phyloP scores from a whole-genome alignment of 2,888 invertebrate species.

The Parascotia fuliginaria region DNA sequence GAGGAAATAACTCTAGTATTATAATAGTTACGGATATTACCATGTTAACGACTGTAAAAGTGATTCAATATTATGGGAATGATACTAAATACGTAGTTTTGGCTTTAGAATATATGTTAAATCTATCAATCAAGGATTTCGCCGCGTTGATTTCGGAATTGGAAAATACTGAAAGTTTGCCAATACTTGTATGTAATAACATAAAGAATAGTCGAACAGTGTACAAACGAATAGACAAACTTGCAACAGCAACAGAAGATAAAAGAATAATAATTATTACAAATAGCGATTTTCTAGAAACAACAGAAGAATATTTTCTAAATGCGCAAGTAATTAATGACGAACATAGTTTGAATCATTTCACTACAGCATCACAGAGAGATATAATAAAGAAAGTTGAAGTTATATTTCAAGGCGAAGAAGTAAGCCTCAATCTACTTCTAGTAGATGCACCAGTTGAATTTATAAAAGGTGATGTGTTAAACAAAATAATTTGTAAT shows the following conservation, averaged over 20 bases:
- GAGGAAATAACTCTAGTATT: not conserved
- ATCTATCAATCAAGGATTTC: not conserved
- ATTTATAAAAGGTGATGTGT: constrained; percentile 14
- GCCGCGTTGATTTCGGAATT: not conserved
- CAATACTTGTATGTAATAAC: not conserved
- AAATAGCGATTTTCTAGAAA: not conserved
- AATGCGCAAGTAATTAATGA: not conserved
- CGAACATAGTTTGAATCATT: constrained; percentile 1
- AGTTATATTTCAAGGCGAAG: constrained; percentile 18
- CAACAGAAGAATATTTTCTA: not conserved
- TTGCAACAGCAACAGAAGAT: not conserved
- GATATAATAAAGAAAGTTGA: constrained; percentile 4
- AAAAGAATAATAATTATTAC: not conserved
- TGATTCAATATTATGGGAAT: not conserved
- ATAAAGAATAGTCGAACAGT: not conserved
- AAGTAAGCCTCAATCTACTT: constrained; percentile 9
- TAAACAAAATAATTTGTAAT: constrained; percentile 11
- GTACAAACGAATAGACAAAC: not conserved
- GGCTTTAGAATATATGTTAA: not conserved
- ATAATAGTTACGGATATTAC: constrained; percentile 12
- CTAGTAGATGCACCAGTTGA: constrained; percentile 4
- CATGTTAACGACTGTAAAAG: constrained; percentile 16
- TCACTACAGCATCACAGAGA: constrained; percentile 11
- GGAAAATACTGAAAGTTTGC: not conserved
- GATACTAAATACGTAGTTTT: not conserved